Base-by-base conservation (phyloP, 2,797 vertebrate genomes). In the Acanthurus tractus region DNA sequence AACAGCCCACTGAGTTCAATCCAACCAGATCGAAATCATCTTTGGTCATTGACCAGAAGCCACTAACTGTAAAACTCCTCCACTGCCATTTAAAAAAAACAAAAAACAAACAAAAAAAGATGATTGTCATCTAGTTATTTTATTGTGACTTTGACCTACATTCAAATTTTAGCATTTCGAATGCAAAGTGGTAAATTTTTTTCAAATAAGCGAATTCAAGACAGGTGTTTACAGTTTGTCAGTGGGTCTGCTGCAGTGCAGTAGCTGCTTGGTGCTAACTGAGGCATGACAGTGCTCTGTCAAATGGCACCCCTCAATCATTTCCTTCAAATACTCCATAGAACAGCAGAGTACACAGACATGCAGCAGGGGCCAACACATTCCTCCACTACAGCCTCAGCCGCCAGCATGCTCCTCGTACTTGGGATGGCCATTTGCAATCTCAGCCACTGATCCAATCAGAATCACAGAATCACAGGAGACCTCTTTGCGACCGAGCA, bases 231-330 rank as follows among this genome's bases (percentile, higher is more conserved):
- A 38, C 18, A 4, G 23, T 6, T 62, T 49, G 11, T 61, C 69
- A 64, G 52, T 50, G 13, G 71, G 36, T 69, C 56, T 71, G 36
- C 82, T 80, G 70, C 78, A 87, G 78, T 84, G 70, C 69, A 71
- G 73, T 61, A 38, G 48, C 72, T 71, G 76, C 53, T 62, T 58
- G 82, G 72, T 63, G 71, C 66, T 63, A 85, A 75, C 73, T 80
- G 70, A 82, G 65, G 85, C 81, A 80, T 84, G 82, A 79, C 85
- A 82, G 78, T 66, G 59, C 59, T 78, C 80, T 79, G 66, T 86
- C 79, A 81, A 74, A 82, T 55, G 72, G 50, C 25, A 58, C 44
- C 76, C 20, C 57, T 78, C 70, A 61, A 77, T 77, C 72, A 73
- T 83, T 80, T 72, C 65, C 57, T 58, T 75, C 55, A 81, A 75